Percentiles rank a stretch among this genome's conserved stretches.
Evolutionary conservation across 2,888 invertebrate genomes (phyloP).

Genomic region (Dinocampus coccinellae): DNA sequence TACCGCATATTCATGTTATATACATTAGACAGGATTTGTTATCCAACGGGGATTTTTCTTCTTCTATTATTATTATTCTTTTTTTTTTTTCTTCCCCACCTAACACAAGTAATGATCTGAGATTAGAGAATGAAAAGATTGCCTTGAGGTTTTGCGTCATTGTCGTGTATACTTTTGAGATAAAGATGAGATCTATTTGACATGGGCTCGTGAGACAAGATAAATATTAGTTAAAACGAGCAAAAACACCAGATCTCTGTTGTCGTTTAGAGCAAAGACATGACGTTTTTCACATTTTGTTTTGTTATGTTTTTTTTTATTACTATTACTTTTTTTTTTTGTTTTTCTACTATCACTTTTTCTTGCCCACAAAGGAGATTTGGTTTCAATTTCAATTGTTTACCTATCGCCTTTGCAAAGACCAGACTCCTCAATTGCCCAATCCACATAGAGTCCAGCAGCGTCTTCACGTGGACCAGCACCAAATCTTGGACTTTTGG

Average conservation of each 20-base stretch:
- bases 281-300: too few relatives aligned
- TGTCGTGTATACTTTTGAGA: neutral
- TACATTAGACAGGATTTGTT: too few relatives aligned
- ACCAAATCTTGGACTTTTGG: conserved; percentile 81
- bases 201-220: neutral
- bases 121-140: neutral
- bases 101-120: neutral
- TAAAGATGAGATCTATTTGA: neutral
- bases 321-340: too few relatives aligned
- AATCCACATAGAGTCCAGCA: conserved; percentile 81
- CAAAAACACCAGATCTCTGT: neutral
- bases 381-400: conserved; percentile 25
- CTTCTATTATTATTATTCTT: neutral
- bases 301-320: too few relatives aligned
- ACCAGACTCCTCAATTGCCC: conserved; percentile 84
- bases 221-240: neutral
- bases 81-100: neutral
- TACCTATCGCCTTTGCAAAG: conserved; percentile 83
- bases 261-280: neutral
- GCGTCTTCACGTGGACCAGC: conserved; percentile 77
- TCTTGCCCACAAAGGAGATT: neutral
- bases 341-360: neutral
- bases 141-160: neutral
- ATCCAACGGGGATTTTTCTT: too few relatives aligned
- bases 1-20: neutral